Evolutionary conservation across 2,797 vertebrate species (phyloP).

Genomic region (Dendrocincla tyrannina): DNA sequence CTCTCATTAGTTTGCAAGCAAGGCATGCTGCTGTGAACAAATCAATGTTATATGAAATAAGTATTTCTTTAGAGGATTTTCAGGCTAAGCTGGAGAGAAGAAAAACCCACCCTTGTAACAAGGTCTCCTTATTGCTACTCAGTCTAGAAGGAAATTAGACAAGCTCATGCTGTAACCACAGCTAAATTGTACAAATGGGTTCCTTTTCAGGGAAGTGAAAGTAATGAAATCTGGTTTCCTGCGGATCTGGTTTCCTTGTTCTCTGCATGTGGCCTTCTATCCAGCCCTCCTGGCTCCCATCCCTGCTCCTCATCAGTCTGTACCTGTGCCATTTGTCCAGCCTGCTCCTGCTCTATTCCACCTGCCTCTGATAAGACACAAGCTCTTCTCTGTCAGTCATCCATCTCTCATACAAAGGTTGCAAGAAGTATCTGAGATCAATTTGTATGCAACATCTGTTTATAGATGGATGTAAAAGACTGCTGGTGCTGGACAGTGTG

Average conservation of each 20-base stretch:
- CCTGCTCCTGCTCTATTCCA: neutral
- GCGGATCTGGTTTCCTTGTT: neutral
- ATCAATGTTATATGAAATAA: slow-evolving; percentile 14
- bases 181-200: neutral
- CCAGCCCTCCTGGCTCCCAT: neutral
- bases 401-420: neutral
- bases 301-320: neutral
- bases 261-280: neutral
- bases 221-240: neutral
- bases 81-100: neutral
- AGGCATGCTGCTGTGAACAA: neutral
- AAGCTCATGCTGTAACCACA: slow-evolving; percentile 15
- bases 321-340: neutral
- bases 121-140: neutral
- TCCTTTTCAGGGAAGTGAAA: neutral
- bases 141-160: slow-evolving; percentile 7
- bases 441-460: neutral
- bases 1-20: neutral
- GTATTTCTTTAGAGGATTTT: slow-evolving; percentile 27
- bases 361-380: neutral
- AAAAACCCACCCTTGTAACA: neutral
- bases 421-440: neutral
- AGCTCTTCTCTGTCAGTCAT: neutral
- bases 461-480: neutral
- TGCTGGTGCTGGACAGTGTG: neutral